Percentiles rank a stretch among this genome's conserved stretches.
Evolutionary conservation across 2,797 vertebrate genomes (phyloP).

Genomic region (Lateolabrax maculatus): DNA sequence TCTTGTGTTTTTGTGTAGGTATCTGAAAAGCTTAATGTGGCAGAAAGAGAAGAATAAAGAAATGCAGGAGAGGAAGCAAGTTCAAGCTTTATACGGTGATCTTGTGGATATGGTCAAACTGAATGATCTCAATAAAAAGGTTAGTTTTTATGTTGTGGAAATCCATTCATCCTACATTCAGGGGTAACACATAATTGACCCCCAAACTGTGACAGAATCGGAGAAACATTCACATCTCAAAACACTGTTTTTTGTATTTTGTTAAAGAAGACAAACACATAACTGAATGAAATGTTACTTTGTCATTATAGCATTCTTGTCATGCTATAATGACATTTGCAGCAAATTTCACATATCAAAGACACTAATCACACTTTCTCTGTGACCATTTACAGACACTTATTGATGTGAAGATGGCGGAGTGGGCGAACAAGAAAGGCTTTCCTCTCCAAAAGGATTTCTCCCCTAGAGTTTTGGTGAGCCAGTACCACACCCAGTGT

Average conservation of each 20-base stretch:
- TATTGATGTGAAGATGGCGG: conserved; percentile 50
- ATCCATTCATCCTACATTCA: neutral
- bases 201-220: neutral
- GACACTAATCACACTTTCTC: neutral
- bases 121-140: conserved; percentile 35
- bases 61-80: conserved; percentile 51
- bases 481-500: conserved; percentile 64
- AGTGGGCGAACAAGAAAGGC: conserved; percentile 75
- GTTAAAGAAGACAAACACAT: no score
- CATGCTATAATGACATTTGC: neutral
- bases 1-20: conserved; percentile 47
- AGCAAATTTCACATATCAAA: neutral
- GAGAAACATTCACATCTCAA: neutral
- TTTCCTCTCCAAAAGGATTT: conserved; percentile 49
- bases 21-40: conserved; percentile 70
- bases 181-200: neutral
- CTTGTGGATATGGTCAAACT: conserved; percentile 49
- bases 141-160: conserved; percentile 11
- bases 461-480: conserved; percentile 13
- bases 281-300: no score
- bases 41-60: conserved; percentile 56
- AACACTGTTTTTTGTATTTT: neutral
- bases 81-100: conserved; percentile 53
- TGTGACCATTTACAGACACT: conserved; percentile 41
- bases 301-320: no score